Percentiles rank a stretch among this genome's conserved stretches.
phyloP scores from a whole-genome alignment of 64 coral and sea anemone genomes.

The Pachyseris speciosa region DNA sequence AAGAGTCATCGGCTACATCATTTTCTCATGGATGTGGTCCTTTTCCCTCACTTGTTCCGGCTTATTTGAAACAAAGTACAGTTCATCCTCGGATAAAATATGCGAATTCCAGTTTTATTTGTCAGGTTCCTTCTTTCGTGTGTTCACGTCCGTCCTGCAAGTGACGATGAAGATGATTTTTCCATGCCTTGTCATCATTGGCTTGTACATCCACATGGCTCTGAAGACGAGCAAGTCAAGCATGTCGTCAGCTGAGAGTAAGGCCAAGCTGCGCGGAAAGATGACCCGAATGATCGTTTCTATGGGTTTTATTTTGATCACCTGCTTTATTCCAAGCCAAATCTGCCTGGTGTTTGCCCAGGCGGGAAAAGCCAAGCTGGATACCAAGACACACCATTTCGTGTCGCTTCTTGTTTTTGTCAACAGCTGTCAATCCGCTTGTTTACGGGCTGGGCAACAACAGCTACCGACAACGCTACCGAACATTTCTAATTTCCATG shows the following conservation, averaged over 20 bases:
- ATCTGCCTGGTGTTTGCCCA: background rate
- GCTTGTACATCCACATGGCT: constrained; percentile 14
- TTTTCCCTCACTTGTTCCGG: constrained; percentile 1
- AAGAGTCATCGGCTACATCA: constrained; percentile 12
- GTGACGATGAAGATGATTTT: background rate
- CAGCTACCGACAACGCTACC: constrained; percentile 45
- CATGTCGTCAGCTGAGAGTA: background rate
- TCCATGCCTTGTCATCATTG: background rate
- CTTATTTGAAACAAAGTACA: constrained; percentile 13
- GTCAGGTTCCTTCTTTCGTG: background rate
- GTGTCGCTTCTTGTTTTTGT: constrained; percentile 8
- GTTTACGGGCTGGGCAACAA: constrained; percentile 62
- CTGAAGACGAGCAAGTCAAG: background rate
- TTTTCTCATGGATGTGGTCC: background rate
- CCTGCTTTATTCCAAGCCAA: constrained; percentile 35
- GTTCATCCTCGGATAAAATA: background rate
- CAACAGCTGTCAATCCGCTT: constrained; percentile 58
- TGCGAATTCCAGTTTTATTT: background rate
- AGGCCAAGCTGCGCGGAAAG: background rate
- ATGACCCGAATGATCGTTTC: constrained; percentile 29
- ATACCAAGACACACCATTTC: background rate
- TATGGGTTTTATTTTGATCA: constrained; percentile 1
- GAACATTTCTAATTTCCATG: constrained; percentile 4
- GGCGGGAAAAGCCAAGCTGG: background rate
- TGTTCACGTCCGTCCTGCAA: background rate